Base-by-base conservation (phyloP, 2,797 vertebrate genomes). In the Poecilia wingei region DNA sequence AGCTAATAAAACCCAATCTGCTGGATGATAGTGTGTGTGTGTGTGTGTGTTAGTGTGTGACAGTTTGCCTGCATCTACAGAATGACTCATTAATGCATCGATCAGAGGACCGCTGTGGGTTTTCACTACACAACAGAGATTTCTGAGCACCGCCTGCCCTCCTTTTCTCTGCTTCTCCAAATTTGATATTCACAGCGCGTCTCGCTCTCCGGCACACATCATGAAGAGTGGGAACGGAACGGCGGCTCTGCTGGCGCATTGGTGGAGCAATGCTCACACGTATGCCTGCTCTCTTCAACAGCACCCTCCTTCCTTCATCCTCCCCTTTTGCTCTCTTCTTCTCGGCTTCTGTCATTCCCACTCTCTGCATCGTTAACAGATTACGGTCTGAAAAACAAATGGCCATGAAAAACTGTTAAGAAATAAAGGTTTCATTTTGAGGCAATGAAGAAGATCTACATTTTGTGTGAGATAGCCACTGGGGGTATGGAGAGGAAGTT, bases 111-210 rank as follows among this genome's bases (percentile, higher is more conserved):
- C 9, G 70, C 33, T 18, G 70, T 31, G 39, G 75, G 55, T 75
- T 81, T 79, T 79, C 78, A 88, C 77, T 36, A 18, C 61, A 85
- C 81, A 81, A 77, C 78, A 81, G 79, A 73, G 68, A 85, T 84
- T 78, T 87, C 76, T 57, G 39, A 85, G 86, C 87, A 59, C 85
- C 43, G 81, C 82, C 87, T 84, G 79, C 61, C 76, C 84, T 86
- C 87, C 86, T 88, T 82, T 75, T 46, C 86, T 84, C 55, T 49
- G 82, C 85, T 46, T 79, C 81, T 0, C 16, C 13, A 82, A 87
- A 91, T 91, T 92, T 92, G 84, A 93, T 92, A 92, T 92, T 92
- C 91, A 88, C 39, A 3, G 64, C 80, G 41, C 77, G 87, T 91
- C 89, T 82, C 39, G 25, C 84, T 85, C 82, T 79, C 73, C n/a